A percentile compares a stretch with the other conserved stretches of the same genome.
These are phyloP conservation scores for Triops cancriformis DNA, from an alignment of 1,140 invertebrate species.

Conservation along the genomic window DNA sequence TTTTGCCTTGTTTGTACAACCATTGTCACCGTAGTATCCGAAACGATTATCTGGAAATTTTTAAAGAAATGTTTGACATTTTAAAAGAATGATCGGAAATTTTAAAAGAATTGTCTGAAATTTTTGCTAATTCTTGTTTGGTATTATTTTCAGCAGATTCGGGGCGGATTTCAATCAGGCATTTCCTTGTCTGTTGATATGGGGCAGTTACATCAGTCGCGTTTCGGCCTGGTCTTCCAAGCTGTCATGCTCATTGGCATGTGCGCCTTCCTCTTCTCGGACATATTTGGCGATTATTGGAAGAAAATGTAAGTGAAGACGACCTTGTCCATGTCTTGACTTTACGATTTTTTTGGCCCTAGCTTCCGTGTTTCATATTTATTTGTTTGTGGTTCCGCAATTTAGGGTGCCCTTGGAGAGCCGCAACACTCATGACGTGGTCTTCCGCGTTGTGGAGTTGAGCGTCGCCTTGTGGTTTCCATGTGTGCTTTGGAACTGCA, in stretches of 20 bases:
- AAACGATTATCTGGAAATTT: no score
- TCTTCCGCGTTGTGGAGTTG: slow-evolving; percentile 83
- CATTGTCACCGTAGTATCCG: no score
- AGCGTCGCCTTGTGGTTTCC: slow-evolving; percentile 92
- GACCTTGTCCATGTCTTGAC: background rate
- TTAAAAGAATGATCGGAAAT: no score
- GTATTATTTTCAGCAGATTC: slow-evolving; percentile 30
- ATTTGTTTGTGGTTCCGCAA: background rate
- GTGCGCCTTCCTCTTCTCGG: slow-evolving; percentile 77
- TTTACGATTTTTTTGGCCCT: background rate
- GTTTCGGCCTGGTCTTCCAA: slow-evolving; percentile 76
- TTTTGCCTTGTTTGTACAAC: background rate
- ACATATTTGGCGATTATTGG: slow-evolving; percentile 84
- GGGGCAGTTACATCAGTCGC: slow-evolving; percentile 84
- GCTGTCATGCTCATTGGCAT: slow-evolving; percentile 75
- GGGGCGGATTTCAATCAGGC: slow-evolving; percentile 31
- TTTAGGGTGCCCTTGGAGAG: slow-evolving; percentile 72
- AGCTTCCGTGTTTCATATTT: background rate
- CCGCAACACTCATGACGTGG: slow-evolving; percentile 81
- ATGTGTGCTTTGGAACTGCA: slow-evolving; percentile 89
- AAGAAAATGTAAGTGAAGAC: slow-evolving; percentile 62
- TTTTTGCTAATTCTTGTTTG: background rate
- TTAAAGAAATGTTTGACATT: no score
- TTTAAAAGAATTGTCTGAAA: background rate
- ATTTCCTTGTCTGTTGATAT: slow-evolving; percentile 50